Base-by-base conservation (phyloP, 1,140 invertebrate species). In the Berghia stephanieae region DNA sequence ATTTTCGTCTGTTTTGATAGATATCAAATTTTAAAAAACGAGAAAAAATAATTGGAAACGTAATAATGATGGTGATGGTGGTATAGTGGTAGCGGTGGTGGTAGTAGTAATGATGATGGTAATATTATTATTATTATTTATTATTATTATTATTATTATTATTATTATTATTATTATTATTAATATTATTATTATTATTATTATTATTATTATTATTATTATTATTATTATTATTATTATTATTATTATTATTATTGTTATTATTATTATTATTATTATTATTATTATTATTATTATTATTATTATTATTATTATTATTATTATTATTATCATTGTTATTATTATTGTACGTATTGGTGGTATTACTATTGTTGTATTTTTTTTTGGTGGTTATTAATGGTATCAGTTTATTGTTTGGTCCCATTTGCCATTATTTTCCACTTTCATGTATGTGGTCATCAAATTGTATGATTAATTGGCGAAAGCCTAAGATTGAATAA, bases 161-260 rank as follows among this genome's bases (percentile, higher is more conserved):
- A 63, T 63, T 63, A 63, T 63, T 63, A 63, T 63, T 63, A 63
- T 63, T 63, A 63, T 63, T 63, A 63, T 63, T 63, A 16, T 16
- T 27, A 16, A 21, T 16, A 63, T 63, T 63, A 63, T 63, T 27
- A 27, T 63, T 27, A 18, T 63, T 63, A n/a, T 63, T 63, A 63
- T 18, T 63, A 8, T 31, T 18, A 63, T 13, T 63, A 21, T 16
- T 63, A 10, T 63, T 27, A 63, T 63, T 8, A 63, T 18, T 18
- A 13, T 31, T 63, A 8, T 16, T 13, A 10, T 8, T 27, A 27
- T 10, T 21, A 27, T 10, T 16, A 10, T 63, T 21, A 8, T 21
- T 8, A 21, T 16, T 63, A 13, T 18, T 63, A 8, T 10, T 18
- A 63, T 31, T 18, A 27, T 27, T 10, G 27, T 10, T 10, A 63